Percentiles rank a stretch among this genome's conserved stretches.
Conservation (phyloP, 2,797 vertebrate species). For the Sebastes trivittatus region DNA sequence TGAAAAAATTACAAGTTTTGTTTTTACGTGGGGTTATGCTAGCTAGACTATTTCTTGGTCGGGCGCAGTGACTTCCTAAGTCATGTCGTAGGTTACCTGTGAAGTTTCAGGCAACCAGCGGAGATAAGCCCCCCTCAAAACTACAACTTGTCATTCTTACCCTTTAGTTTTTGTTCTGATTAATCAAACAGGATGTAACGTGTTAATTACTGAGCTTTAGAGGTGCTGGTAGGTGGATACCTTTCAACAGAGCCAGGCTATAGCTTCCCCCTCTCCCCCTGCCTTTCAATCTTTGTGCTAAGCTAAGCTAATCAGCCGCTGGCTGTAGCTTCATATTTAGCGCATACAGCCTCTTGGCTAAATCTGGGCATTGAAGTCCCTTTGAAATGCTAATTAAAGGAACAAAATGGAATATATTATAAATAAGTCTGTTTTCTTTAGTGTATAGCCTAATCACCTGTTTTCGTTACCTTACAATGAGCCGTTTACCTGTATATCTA, state of each 20-base stretch:
- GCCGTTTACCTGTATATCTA: too few species aligned
- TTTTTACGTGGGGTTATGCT: background rate
- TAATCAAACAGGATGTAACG: background rate
- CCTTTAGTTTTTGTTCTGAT: fast-evolving
- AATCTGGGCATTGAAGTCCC: background rate
- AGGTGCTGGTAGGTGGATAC: background rate
- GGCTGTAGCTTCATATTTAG: background rate
- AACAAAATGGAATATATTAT: too few species aligned
- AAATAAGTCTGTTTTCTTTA: too few species aligned
- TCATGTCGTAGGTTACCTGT: background rate
- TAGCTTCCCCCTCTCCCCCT: background rate
- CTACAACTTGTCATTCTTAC: background rate
- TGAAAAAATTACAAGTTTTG: background rate
- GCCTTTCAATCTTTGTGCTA: too few species aligned
- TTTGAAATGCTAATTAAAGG: too few species aligned
- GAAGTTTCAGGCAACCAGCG: background rate
- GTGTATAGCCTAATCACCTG: too few species aligned
- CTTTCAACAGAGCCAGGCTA: background rate
- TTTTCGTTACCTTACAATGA: too few species aligned
- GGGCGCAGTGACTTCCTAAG: background rate
- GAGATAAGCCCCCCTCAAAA: background rate
- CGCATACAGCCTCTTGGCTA: background rate
- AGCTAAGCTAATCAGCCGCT: too few species aligned
- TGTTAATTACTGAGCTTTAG: background rate
- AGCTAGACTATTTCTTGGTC: background rate